Evolutionary conservation across 2,888 invertebrate genomes (phyloP), one percentile per base, ranked within the genome.

Genomic region (Plusia festucae): DNA sequence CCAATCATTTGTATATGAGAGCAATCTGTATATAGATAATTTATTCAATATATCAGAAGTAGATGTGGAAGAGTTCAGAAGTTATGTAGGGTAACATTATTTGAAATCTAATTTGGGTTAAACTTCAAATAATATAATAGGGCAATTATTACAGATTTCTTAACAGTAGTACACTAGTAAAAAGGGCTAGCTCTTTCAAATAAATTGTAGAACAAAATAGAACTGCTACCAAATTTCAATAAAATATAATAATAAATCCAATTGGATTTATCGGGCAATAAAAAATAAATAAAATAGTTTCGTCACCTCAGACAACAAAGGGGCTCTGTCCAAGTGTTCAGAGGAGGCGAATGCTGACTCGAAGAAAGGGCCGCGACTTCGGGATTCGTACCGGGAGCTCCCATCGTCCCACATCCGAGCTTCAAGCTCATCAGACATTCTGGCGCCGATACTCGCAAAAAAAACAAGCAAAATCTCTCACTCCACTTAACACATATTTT

Each of bases 401-500:
- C 89, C 93, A 58, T 95, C 94, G 54, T 94, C 94, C 94, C 94
- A 95, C 94, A 95, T 94, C 81, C 93, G 90, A 68, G 94, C 94
- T 75, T 95, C 94, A 11, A 92, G 87, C 85, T 95, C 94, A 85
- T 95, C 94, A 94, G 94, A 94, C 94, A 95, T 95, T 83, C 93
- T 93, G 94, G 94, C 92, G 93, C 93, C 93, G 77, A 69, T 68
- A 51, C 66, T 76, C 74, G 78, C 81, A 73, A 79, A 73, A 74
- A 73, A 73, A 76, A 63, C 60, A 71, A 77, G 64, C 61, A 71
- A 73, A 70, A 69, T 72, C 66, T 64, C 70, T 76, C 78, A 77
- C 80, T 79, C 57, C 69, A 81, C 73, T 74, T 68, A 81, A 79
- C 83, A 86, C 86, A 84, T 85, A 40, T 40, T 40, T 71, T 76